phyloP scores from a whole-genome alignment of 2,797 vertebrate species.

The Okamejei kenojei region DNA sequence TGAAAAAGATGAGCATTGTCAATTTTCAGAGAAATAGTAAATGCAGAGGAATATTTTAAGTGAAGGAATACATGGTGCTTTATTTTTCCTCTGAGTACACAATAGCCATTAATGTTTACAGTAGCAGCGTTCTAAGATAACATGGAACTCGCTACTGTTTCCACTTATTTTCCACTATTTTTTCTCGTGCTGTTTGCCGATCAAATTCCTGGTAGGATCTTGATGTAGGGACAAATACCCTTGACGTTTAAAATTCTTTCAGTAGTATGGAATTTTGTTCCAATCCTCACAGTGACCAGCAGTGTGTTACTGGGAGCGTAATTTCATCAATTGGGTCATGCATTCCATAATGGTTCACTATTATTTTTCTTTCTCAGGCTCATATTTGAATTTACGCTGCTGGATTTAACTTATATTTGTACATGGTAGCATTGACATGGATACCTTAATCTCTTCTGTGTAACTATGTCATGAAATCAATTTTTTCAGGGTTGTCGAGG shows the following conservation, averaged over 20 bases:
- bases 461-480: not conserved
- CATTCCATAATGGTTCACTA: not conserved
- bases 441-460: not conserved
- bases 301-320: constrained; percentile 10
- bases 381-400: too few relatives aligned
- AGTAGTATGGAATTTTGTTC: not conserved
- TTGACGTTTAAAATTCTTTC: constrained; percentile 24
- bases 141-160: not conserved
- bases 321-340: constrained; percentile 3
- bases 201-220: constrained; percentile 13
- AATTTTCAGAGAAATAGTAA: not conserved
- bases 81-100: not conserved
- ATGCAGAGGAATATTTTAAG: not conserved
- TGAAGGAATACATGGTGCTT: not conserved
- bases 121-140: constrained; percentile 1
- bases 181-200: constrained; percentile 21
- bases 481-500: constrained; percentile 5
- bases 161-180: not conserved
- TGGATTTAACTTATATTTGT: not conserved
- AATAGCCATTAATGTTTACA: constrained; percentile 18
- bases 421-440: not conserved
- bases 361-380: constrained; percentile 32
- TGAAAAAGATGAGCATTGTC: not conserved
- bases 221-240: constrained; percentile 7
- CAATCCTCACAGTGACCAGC: not conserved